A percentile compares a stretch with the other conserved stretches of the same genome.
Conservation (phyloP, 2,113 vertebrate genomes). For the Melierax canorus region DNA sequence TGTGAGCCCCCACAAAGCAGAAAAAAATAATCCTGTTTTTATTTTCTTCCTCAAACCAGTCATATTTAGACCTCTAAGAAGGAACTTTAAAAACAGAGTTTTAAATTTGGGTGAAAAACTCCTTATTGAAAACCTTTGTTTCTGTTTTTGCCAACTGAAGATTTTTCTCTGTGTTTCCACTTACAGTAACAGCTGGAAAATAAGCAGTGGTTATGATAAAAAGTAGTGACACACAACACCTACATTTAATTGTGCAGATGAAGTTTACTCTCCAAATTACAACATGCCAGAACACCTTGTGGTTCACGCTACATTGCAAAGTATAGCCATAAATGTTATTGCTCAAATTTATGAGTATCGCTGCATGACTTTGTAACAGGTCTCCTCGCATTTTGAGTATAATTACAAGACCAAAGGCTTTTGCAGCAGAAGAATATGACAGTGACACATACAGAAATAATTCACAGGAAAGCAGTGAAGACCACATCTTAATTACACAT, state of each 20-base stretch:
- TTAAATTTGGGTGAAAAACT: background rate
- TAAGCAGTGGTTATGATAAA: background rate
- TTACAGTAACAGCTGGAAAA: background rate
- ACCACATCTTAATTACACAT: fast-evolving
- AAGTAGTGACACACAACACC: background rate
- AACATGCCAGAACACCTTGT: background rate
- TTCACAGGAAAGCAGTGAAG: background rate
- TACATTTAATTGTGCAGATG: background rate
- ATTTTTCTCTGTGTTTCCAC: background rate
- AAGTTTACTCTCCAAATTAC: background rate
- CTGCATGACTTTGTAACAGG: fast-evolving
- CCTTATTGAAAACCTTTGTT: background rate
- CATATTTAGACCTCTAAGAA: background rate
- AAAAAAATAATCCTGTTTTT: background rate
- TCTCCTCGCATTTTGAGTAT: fast-evolving
- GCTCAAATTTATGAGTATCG: background rate
- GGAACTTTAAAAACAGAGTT: fast-evolving
- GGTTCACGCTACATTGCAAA: background rate
- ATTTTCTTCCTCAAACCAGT: background rate
- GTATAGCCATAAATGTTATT: background rate
- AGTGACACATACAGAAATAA: background rate
- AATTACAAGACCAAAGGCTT: background rate
- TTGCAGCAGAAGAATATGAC: background rate
- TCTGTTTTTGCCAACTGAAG: background rate
- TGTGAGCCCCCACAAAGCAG: background rate